phyloP scores from a whole-genome alignment of 1,140 invertebrate genomes.

The Chrysoperla carnea region DNA sequence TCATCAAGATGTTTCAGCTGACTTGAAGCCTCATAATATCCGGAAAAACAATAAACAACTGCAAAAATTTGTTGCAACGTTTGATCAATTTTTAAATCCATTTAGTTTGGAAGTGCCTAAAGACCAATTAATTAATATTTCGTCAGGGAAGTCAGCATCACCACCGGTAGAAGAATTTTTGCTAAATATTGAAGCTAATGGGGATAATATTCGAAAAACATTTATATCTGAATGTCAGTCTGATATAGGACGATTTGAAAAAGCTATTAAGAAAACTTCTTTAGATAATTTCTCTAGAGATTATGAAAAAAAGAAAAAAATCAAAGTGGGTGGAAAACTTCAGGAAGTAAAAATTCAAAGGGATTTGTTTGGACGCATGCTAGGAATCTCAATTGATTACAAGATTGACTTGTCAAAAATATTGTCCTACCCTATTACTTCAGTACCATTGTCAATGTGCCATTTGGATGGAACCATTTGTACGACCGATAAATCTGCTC shows the following conservation, averaged over 20 bases:
- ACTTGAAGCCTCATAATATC: slow-evolving; percentile 6
- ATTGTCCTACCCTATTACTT: slow-evolving; percentile 11
- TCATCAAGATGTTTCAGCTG: slow-evolving; percentile 5
- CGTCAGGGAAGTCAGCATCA: slow-evolving; percentile 5
- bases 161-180: slow-evolving; percentile 6
- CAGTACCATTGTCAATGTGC: slow-evolving; percentile 15
- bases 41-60: slow-evolving; percentile 7
- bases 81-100: slow-evolving; percentile 8
- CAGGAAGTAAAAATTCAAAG: slow-evolving; percentile 13
- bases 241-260: slow-evolving; percentile 8
- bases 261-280: neutral
- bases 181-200: slow-evolving; percentile 5
- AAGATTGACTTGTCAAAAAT: slow-evolving; percentile 10
- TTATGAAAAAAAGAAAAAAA: slow-evolving; percentile 7
- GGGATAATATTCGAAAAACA: slow-evolving; percentile 3
- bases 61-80: slow-evolving; percentile 6
- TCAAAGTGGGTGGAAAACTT: slow-evolving; percentile 7
- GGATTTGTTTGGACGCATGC: slow-evolving; percentile 13
- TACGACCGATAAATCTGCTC: slow-evolving; percentile 15
- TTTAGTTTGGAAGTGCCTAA: slow-evolving; percentile 5
- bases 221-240: slow-evolving; percentile 8
- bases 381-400: slow-evolving; percentile 10
- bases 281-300: neutral
- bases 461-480: slow-evolving; percentile 17
- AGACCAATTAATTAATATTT: slow-evolving; percentile 8